These are phyloP conservation scores for Empis stercorea DNA, from an alignment of 2,888 invertebrate genomes.

Conservation along the genomic window DNA sequence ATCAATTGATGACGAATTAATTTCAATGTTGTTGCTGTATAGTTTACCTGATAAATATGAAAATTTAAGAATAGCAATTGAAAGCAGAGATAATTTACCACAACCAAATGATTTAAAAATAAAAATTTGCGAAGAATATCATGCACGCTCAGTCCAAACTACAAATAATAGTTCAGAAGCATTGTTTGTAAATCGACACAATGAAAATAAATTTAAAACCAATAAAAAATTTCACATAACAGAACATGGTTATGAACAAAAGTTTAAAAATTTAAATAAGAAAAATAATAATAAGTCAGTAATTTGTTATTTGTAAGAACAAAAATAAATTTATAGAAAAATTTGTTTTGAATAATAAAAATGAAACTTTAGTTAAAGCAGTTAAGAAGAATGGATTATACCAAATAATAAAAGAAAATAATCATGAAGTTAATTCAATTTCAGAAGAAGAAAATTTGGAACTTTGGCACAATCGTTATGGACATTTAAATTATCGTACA, in stretches of 20 bases:
- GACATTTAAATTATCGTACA: slow-evolving; percentile 2
- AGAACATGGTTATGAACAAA: no score
- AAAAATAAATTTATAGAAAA: no score
- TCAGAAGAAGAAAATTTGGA: background rate
- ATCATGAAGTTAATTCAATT: background rate
- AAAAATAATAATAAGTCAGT: no score
- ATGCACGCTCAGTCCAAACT: no score
- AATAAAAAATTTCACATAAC: no score
- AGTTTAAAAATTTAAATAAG: no score
- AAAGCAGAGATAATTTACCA: slow-evolving; percentile 6
- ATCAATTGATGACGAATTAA: slow-evolving; percentile 4
- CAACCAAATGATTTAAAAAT: background rate
- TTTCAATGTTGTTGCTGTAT: slow-evolving; percentile 9
- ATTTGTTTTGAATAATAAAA: background rate
- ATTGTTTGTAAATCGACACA: no score
- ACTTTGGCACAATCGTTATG: slow-evolving; percentile 1
- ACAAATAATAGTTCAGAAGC: no score
- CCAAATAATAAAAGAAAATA: background rate
- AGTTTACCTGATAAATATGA: slow-evolving; percentile 4
- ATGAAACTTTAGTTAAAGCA: background rate
- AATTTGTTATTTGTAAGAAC: no score
- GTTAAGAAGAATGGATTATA: background rate
- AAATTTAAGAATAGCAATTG: slow-evolving; percentile 5
- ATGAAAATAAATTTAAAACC: no score
- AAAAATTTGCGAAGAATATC: slow-evolving; percentile 3